Conservation (phyloP, 2,888 invertebrate genomes). For the Nomada lathburiana region DNA sequence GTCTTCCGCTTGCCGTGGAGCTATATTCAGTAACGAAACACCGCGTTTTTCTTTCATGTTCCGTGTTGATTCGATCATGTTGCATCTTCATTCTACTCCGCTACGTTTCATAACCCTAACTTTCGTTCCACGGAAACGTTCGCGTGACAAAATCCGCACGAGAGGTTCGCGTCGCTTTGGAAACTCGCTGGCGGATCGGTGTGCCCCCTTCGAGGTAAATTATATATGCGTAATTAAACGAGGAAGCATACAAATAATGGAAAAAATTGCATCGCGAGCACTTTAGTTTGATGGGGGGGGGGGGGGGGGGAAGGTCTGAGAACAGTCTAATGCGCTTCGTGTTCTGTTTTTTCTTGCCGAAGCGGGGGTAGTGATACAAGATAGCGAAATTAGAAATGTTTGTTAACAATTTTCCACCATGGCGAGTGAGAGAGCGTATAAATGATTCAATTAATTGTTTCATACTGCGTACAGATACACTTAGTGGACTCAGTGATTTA, state of each 20-base stretch:
- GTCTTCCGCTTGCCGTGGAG: neutral
- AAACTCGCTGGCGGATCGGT: neutral
- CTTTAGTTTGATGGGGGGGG: neutral
- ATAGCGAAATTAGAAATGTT: no score
- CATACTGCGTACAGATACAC: neutral
- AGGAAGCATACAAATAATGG: neutral
- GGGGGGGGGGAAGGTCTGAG: neutral
- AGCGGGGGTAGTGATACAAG: no score
- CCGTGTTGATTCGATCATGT: neutral
- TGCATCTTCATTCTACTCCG: neutral
- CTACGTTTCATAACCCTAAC: neutral
- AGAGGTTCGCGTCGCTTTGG: neutral
- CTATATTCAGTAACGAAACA: constrained; percentile 4
- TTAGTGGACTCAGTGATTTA: neutral
- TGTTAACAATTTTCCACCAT: no score
- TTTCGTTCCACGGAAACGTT: constrained; percentile 2
- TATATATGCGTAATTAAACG: constrained; percentile 1
- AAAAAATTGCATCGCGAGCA: neutral
- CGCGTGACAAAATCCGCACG: neutral
- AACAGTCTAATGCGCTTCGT: neutral
- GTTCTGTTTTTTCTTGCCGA: no score
- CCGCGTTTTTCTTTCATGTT: constrained; percentile 6
- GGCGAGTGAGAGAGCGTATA: no score
- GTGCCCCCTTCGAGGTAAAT: neutral
- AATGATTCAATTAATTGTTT: neutral